Evolutionary conservation across 2,888 invertebrate genomes (phyloP), one percentile per base, ranked within the genome.

Genomic region (Eutolmus rufibarbis): DNA sequence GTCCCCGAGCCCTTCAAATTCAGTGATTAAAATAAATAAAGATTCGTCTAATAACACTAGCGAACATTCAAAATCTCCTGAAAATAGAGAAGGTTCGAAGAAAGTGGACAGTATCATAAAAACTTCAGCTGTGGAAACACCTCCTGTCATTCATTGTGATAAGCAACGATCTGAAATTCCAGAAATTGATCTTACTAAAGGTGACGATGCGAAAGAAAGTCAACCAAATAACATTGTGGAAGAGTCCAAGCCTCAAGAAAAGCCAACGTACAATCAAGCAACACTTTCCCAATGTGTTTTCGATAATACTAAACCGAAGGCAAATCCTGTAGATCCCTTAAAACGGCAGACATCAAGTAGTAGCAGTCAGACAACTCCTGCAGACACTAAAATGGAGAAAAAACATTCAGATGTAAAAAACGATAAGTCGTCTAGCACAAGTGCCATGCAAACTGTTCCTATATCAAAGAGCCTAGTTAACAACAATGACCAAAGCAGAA

Each of bases 171-270:
- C 34, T 12, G 87, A 88, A 85, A 88, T 89, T 43, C 66, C 86
- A 34, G 87, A 87, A 74, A 89, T 88, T 51, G 89, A 89, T 87
- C 78, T 88, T 12, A 89, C 89, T 5, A 88, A 86, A 81, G 84
- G 82, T 5, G 40, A 77, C 7, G 74, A 84, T n/a, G 14, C 19
- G 14, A 76, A 51, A 31, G 56, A 40, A n/a, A 74, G 16, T 23
- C 40, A 14, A 56, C 12, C 34, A 37, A 28, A 14, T 31, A 86
- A 51, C 12, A 0, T 16, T 16, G 9, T 28, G 28, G 76, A 86
- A 34, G 57, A 78, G 19, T n/a, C 12, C 12, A 86, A 86, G 16
- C 23, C 14, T 9, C 57, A 31, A 1, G 78, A 78, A 66, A 79
- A 57, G 23, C 28, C 16, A 31, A n/a, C 23, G n/a, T 37, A 19